A percentile compares a stretch with the other conserved stretches of the same genome.
Evolutionary conservation across 2,113 vertebrate species (phyloP).

Genomic region (Coreoperca whiteheadi): DNA sequence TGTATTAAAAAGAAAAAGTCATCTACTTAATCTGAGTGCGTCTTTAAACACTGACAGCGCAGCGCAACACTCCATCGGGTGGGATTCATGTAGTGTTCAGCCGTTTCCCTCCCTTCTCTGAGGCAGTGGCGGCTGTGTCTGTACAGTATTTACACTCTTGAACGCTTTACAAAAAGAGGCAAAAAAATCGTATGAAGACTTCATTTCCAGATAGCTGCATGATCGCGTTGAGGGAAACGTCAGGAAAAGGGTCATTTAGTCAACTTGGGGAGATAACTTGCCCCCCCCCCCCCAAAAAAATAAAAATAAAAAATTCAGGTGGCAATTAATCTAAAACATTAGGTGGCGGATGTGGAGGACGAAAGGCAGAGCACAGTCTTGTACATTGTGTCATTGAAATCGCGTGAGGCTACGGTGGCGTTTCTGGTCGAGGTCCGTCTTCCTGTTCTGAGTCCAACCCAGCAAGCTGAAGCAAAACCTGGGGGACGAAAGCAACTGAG

Average conservation of each 20-base stretch:
- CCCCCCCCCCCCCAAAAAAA: too few species aligned
- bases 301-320: too few species aligned
- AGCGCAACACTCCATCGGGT: background rate
- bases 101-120: background rate
- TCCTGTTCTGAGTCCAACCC: background rate
- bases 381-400: background rate
- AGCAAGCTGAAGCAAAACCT: background rate
- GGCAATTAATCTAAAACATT: background rate
- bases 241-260: background rate
- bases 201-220: background rate
- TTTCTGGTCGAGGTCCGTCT: background rate
- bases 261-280: background rate
- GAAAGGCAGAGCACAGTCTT: background rate
- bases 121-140: conserved; percentile 20
- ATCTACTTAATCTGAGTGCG: background rate
- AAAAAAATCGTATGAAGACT: background rate
- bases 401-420: background rate
- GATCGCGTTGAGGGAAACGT: background rate
- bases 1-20: background rate
- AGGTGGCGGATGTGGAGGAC: background rate
- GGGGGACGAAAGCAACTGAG: background rate
- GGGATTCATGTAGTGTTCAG: background rate
- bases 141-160: conserved; percentile 38
- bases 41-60: conserved; percentile 12
- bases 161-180: background rate